Evolutionary conservation across 2,888 invertebrate species (phyloP).

Genomic region (Drosophila neutralis): DNA sequence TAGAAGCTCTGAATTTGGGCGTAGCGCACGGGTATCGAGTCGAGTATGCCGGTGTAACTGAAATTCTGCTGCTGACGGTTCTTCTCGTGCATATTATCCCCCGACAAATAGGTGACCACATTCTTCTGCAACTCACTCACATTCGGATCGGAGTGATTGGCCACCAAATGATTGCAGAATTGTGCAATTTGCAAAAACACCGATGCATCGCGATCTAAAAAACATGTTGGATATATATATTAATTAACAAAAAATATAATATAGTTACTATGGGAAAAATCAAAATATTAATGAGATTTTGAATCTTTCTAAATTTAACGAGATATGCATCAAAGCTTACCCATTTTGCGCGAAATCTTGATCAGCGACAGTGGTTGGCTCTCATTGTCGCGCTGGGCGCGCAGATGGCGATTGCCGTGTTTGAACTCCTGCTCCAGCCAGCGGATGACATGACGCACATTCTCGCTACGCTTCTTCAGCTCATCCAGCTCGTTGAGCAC

Average conservation of each 20-base stretch:
- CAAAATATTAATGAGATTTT: too few species aligned
- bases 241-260: background rate
- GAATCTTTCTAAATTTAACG: too few species aligned
- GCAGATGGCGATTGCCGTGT: constrained; percentile 93
- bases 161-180: constrained; percentile 84
- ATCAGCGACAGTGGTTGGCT: constrained; percentile 89
- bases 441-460: constrained; percentile 95
- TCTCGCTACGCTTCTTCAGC: constrained; percentile 92
- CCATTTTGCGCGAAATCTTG: constrained; percentile 91
- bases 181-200: constrained; percentile 84
- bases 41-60: constrained; percentile 91
- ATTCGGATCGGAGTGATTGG: constrained; percentile 86
- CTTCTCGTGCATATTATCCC: constrained; percentile 85
- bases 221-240: background rate
- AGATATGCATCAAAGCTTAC: constrained; percentile 84
- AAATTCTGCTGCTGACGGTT: constrained; percentile 86
- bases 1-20: constrained; percentile 94
- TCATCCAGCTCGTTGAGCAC: constrained; percentile 95
- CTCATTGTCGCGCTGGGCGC: constrained; percentile 94
- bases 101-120: constrained; percentile 92
- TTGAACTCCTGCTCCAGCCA: constrained; percentile 96
- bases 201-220: constrained; percentile 84
- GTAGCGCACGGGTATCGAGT: constrained; percentile 92
- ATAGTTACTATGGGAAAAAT: too few species aligned
- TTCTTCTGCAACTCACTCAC: constrained; percentile 83